These are phyloP conservation scores for Festucalex cinctus DNA, from an alignment of 2,113 vertebrate genomes.

Conservation along the genomic window DNA sequence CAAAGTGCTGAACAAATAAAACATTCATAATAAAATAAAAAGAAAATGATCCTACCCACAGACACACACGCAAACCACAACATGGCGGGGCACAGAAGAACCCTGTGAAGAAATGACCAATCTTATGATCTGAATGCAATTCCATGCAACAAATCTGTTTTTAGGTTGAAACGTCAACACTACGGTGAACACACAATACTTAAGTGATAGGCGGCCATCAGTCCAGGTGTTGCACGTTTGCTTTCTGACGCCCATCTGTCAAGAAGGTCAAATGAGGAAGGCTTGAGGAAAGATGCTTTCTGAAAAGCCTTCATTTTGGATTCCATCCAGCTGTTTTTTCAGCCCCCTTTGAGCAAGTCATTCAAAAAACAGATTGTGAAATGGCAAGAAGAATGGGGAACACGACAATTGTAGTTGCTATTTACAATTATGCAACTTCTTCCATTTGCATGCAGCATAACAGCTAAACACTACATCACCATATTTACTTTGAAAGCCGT, in stretches of 20 bases:
- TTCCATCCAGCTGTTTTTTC: conserved; percentile 38
- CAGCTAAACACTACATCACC: too few species aligned
- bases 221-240: conserved; percentile 34
- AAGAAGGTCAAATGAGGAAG: not conserved
- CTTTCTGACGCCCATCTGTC: conserved; percentile 14
- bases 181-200: not conserved
- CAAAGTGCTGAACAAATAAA: too few species aligned
- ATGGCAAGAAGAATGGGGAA: conserved; percentile 12
- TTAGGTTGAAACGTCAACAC: not conserved
- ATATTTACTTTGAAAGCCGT: too few species aligned
- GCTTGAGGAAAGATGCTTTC: too few species aligned
- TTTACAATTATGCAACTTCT: not conserved
- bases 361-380: conserved; percentile 30
- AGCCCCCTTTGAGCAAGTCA: not conserved
- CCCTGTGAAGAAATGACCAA: too few species aligned
- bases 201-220: conserved; percentile 10
- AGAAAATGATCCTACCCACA: too few species aligned
- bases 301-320: conserved; percentile 19
- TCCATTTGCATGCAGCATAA: not conserved
- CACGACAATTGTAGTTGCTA: not conserved
- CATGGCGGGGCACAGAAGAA: too few species aligned
- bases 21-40: too few species aligned
- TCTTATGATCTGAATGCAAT: too few species aligned
- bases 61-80: too few species aligned
- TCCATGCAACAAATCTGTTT: too few species aligned